These are phyloP conservation scores for Aleiodes alternator DNA, from an alignment of 2,888 invertebrate species.

Conservation along the genomic window DNA sequence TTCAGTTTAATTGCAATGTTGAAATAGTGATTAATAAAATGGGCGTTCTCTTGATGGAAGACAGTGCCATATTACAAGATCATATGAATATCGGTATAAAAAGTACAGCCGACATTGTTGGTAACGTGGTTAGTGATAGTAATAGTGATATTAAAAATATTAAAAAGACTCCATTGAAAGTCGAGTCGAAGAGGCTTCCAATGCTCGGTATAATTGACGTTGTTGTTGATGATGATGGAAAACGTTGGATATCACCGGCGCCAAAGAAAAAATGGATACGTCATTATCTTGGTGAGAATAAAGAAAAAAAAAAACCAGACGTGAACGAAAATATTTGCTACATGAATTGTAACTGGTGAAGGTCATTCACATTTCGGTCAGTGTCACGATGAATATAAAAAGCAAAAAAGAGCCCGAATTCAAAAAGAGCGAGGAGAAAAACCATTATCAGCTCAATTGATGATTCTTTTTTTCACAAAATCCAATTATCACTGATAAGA, in stretches of 20 bases:
- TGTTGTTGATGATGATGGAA: slow-evolving; percentile 57
- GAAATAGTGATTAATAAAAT: slow-evolving; percentile 61
- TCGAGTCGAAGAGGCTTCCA: slow-evolving; percentile 31
- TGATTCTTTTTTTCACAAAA: too few species aligned
- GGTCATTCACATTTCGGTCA: too few species aligned
- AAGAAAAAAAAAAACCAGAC: slow-evolving; percentile 1
- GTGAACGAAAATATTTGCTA: neutral
- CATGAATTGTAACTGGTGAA: too few species aligned
- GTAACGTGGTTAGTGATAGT: slow-evolving; percentile 43
- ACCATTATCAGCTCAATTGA: too few species aligned
- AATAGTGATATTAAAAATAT: slow-evolving; percentile 18
- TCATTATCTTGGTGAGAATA: slow-evolving; percentile 79
- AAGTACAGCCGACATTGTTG: slow-evolving; percentile 36
- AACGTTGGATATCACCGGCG: slow-evolving; percentile 76
- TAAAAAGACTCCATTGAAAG: slow-evolving; percentile 7
- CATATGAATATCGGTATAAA: slow-evolving; percentile 61
- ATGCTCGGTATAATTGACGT: slow-evolving; percentile 62
- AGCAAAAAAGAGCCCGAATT: too few species aligned
- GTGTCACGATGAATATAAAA: too few species aligned
- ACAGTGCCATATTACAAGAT: slow-evolving; percentile 60
- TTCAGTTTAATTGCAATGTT: neutral
- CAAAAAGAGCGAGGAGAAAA: too few species aligned
- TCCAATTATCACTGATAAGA: too few species aligned
- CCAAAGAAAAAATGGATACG: slow-evolving; percentile 87
- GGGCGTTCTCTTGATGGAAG: slow-evolving; percentile 72